Base-by-base conservation (phyloP, 2,888 invertebrate species). In the Pterostichus madidus region DNA sequence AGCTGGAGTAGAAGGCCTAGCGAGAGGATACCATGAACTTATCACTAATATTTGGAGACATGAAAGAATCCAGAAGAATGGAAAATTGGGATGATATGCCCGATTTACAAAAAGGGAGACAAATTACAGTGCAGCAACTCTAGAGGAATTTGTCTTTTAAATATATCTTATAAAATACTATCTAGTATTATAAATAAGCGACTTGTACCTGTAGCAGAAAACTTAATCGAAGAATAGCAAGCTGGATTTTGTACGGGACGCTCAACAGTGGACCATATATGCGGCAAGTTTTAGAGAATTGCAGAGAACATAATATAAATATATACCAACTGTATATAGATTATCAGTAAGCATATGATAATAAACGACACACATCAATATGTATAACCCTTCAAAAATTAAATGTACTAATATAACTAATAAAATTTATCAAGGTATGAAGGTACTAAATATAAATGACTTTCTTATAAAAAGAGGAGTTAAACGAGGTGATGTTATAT, bases 41-140 rank as follows among this genome's bases (percentile, higher is more conserved):
- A 17, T 56, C 5, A 13, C 15, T 17, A 56, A 56, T 5, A 56
- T 56, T 17, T 56, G 56, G 56, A 13, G 56, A 15, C 56, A 56
- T 6, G 56, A 56, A 56, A 56, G 56, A 8, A 56, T 56, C 56
- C 56, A 17, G 56, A 56, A 1, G 56, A 56, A 17, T 56, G 56
- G 56, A 56, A 56, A 56, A 56, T 56, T 17, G 56, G 56, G 10
- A 10, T 56, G 5, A 56, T 56, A 56, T 56, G 56, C 17, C 56
- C 17, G 15, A 56, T 56, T 15, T 56, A 56, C 17, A 56, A 56
- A 17, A 56, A 56, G 17, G 17, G n/a, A n/a, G n/a, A n/a, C n/a
- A n/a, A n/a, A n/a, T n/a, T n/a, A n/a, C n/a, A n/a, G n/a, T n/a
- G n/a, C n/a, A n/a, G n/a, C n/a, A n/a, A n/a, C n/a, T n/a, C n/a